Base-by-base conservation (phyloP, 2,888 invertebrate genomes). In the Xylota segnis region DNA sequence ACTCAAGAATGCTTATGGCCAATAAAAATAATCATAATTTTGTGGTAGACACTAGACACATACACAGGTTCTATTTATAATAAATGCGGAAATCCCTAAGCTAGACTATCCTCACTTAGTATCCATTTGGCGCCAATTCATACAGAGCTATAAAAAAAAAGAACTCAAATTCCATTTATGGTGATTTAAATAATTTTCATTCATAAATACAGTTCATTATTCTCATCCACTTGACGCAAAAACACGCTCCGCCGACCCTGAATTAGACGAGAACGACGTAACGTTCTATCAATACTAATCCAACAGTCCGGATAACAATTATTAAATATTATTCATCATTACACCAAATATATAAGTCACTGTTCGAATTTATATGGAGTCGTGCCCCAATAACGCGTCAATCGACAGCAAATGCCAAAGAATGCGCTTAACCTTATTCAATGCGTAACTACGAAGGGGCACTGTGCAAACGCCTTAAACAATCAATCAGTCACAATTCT, bases 391-490 rank as follows among this genome's bases (percentile, higher is more conserved):
- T 37, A 63, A 66, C 56, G n/a, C 45, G 63, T 56, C 14, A 29
- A 71, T 7, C 37, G 52, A 40, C 12, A 40, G 14, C 45, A 63
- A 56, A 47, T 32, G n/a, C 9, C 10, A 1, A 58, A 34, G 29
- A 68, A 82, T 76, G 63, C 76, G 47, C 40, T 71, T 76, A 82
- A 58, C 70, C 76, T 37, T 63, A 76, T 76, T 82, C 34, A 77
- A 23, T 65, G 9, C 0, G 37, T 29, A 16, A 23, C 16, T 34
- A 18, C 68, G 29, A 54, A 14, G n/a, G 29, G 14, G 5, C 12
- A 45, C 45, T 23, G 16, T 9, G 7, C 45, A 45, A 63, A 58
- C 56, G 50, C 70, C 23, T 54, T 75, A 63, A 54, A 43, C 45
- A 16, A 50, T 65, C 47, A 16, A 75, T 56, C 45, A 43, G 52